Conservation (phyloP, 2,113 vertebrate genomes). For the Petroica traversi region DNA sequence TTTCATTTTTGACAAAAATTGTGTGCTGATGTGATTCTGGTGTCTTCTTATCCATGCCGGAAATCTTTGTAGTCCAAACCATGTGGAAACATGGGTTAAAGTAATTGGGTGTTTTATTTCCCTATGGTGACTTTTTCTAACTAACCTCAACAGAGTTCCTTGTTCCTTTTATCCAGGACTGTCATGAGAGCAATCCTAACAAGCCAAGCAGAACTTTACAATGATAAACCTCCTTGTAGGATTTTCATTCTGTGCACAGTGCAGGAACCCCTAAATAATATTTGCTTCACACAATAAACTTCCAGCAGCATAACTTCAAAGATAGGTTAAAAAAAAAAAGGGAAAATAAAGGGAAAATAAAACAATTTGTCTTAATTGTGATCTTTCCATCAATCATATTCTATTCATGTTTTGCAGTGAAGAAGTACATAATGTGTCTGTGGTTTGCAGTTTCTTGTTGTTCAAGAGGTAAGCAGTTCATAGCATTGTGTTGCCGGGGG, state of each 20-base stretch:
- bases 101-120: neutral
- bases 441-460: neutral
- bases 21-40: neutral
- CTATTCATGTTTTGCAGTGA: neutral
- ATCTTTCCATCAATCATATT: neutral
- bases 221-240: neutral
- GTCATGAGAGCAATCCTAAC: neutral
- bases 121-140: neutral
- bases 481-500: neutral
- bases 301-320: neutral
- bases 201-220: neutral
- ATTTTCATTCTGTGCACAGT: neutral
- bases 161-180: neutral
- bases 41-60: neutral
- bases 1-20: neutral
- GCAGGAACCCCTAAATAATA: neutral
- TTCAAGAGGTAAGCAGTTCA: neutral
- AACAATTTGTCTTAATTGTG: neutral
- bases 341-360: neutral
- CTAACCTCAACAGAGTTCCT: neutral
- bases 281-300: neutral
- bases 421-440: neutral
- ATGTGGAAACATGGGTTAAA: neutral
- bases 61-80: neutral
- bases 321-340: fast-evolving